These are phyloP conservation scores for Nymphalis io DNA, from an alignment of 1,140 invertebrate species.

Conservation along the genomic window DNA sequence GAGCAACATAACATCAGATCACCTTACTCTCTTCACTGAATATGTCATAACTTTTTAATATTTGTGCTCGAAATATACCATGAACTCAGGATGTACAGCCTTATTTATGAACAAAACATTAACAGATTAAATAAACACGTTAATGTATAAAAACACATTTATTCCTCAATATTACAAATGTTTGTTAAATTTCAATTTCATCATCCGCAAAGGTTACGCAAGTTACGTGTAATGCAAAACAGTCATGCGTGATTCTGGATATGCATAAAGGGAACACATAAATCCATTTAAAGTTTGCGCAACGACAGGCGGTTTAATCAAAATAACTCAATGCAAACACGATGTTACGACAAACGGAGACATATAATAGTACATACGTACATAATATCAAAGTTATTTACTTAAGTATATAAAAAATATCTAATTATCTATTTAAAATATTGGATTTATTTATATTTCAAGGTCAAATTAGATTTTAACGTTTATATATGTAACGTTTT, in stretches of 20 bases:
- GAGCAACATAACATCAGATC: too few relatives aligned
- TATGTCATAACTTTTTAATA: too few relatives aligned
- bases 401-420: background rate
- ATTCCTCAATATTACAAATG: background rate
- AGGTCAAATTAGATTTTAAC: background rate
- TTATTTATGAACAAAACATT: too few relatives aligned
- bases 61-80: too few relatives aligned
- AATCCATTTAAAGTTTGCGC: constrained; percentile 29
- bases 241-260: constrained; percentile 31
- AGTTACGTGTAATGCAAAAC: constrained; percentile 27
- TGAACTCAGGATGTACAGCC: too few relatives aligned
- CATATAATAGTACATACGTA: background rate
- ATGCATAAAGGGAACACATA: constrained; percentile 31
- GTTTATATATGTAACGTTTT: too few relatives aligned
- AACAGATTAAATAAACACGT: background rate
- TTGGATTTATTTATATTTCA: background rate
- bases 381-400: background rate
- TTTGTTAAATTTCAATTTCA: constrained; percentile 6
- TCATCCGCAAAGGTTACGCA: constrained; percentile 10
- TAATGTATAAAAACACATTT: background rate
- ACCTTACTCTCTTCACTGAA: too few relatives aligned
- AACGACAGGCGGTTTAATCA: constrained; percentile 21
- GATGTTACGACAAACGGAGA: constrained; percentile 18
- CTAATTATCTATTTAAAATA: background rate
- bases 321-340: constrained; percentile 28